A percentile compares a stretch with the other conserved stretches of the same genome.
phyloP scores from a whole-genome alignment of 2,113 vertebrate species.

The Anolis carolinensis region DNA sequence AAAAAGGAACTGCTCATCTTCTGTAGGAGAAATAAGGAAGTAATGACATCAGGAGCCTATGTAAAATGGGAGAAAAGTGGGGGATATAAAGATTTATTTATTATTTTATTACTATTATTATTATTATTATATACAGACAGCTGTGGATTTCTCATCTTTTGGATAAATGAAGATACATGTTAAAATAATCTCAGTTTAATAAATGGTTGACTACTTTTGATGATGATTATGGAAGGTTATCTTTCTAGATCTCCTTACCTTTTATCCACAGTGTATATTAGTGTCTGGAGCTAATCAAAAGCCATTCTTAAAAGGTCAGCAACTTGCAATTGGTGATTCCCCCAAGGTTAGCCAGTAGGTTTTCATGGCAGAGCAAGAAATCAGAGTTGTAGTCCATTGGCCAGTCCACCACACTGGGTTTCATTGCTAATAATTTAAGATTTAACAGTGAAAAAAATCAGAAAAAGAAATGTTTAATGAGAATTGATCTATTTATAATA shows the following conservation, averaged over 20 bases:
- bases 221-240: background rate
- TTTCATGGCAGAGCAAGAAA: too few relatives aligned
- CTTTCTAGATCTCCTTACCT: background rate
- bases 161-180: background rate
- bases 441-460: background rate
- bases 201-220: background rate
- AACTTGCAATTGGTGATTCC: background rate
- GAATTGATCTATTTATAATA: background rate
- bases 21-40: background rate
- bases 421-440: background rate
- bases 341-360: too few relatives aligned
- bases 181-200: too few relatives aligned
- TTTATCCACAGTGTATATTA: background rate
- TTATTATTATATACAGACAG: background rate
- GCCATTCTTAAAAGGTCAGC: background rate
- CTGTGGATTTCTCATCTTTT: background rate
- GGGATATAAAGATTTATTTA: too few relatives aligned
- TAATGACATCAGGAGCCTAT: background rate
- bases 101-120: too few relatives aligned
- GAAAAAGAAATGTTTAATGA: background rate
- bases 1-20: background rate
- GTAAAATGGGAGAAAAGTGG: too few relatives aligned
- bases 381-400: too few relatives aligned
- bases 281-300: background rate
- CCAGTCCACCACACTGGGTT: too few relatives aligned